phyloP scores from a whole-genome alignment of 2,113 vertebrate species.

The Thamnaconus septentrionalis region DNA sequence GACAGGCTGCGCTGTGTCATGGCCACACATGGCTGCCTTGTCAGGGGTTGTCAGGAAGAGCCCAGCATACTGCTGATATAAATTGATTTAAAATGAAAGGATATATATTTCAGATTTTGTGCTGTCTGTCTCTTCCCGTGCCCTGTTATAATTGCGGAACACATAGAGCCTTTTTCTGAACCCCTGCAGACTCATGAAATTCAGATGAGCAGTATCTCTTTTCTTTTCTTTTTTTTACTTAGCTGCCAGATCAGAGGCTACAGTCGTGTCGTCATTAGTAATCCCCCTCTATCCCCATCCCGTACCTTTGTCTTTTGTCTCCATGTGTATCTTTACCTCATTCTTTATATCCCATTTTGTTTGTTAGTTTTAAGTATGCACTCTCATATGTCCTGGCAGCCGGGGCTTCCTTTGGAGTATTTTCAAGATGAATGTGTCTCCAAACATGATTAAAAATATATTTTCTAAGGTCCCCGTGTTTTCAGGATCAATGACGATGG shows the following conservation, averaged over 20 bases:
- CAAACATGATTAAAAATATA: too few relatives aligned
- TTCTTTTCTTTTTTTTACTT: constrained; percentile 27
- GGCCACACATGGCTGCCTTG: neutral
- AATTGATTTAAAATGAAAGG: neutral
- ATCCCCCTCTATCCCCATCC: neutral
- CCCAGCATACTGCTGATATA: too few relatives aligned
- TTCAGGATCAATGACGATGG: too few relatives aligned
- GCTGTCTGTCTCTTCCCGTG: neutral
- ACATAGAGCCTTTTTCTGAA: constrained; percentile 24
- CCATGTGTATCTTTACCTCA: constrained; percentile 7
- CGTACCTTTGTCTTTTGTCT: constrained; percentile 2
- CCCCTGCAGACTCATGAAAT: constrained; percentile 66
- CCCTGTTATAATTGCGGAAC: constrained; percentile 26
- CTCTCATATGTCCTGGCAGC: too few relatives aligned
- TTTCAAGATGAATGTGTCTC: too few relatives aligned
- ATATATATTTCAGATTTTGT: neutral
- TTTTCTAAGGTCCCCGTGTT: too few relatives aligned
- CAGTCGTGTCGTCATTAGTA: constrained; percentile 25
- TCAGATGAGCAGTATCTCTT: constrained; percentile 48
- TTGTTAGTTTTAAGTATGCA: too few relatives aligned
- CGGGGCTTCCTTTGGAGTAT: too few relatives aligned
- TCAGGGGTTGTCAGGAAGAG: too few relatives aligned
- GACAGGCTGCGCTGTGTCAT: constrained; percentile 54
- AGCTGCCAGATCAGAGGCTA: constrained; percentile 51
- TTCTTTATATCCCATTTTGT: neutral